Percentiles rank a stretch among this genome's conserved stretches.
These are phyloP conservation scores for Nylanderia fulva DNA, from an alignment of 1,140 invertebrate species.

Conservation along the genomic window DNA sequence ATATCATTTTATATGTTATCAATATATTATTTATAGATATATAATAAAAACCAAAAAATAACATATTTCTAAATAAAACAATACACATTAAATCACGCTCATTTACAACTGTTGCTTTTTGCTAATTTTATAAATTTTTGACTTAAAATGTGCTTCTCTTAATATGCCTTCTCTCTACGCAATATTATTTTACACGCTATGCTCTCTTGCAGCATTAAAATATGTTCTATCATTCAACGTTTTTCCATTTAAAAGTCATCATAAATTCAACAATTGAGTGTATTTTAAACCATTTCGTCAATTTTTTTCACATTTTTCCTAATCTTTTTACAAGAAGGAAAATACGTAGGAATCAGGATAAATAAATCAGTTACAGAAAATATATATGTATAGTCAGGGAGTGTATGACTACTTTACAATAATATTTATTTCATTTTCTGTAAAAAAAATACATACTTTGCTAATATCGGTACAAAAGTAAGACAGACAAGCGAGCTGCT, in stretches of 20 bases:
- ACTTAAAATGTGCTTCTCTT: neutral
- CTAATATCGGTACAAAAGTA: conserved; percentile 77
- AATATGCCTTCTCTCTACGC: neutral
- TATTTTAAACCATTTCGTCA: neutral
- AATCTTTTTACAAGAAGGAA: neutral
- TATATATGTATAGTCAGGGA: no score
- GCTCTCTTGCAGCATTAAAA: neutral
- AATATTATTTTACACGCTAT: neutral
- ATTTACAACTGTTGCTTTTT: no score
- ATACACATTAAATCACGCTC: no score
- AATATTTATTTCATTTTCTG: conserved; percentile 76
- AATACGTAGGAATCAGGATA: neutral
- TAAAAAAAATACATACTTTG: conserved; percentile 80
- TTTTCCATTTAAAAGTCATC: neutral
- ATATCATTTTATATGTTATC: no score
- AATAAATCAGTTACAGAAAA: neutral
- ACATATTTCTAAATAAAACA: no score
- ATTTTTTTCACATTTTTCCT: neutral
- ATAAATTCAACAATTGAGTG: neutral
- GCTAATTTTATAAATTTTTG: no score
- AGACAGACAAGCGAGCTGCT: conserved; percentile 69
- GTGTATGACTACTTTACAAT: conserved; percentile 45
- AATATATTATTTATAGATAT: no score
- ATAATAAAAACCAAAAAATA: no score
- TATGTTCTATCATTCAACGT: neutral